A percentile compares a stretch with the other conserved stretches of the same genome.
Conservation (phyloP, 2,797 vertebrate genomes). For the Momotus momota region DNA sequence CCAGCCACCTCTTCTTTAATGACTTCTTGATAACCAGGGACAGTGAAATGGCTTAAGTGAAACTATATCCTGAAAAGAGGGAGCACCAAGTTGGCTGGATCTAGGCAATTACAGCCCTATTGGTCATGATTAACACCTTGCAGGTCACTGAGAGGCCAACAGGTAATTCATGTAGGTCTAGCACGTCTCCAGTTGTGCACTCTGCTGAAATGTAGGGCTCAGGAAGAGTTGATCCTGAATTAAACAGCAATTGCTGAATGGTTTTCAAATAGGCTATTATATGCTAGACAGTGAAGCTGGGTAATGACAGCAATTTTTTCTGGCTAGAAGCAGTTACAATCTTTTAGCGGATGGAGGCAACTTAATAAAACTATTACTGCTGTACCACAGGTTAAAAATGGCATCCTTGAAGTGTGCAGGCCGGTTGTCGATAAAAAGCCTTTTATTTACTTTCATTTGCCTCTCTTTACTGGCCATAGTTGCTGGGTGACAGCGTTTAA, state of each 20-base stretch:
- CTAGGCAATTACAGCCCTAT: neutral
- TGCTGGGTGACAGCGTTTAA: neutral
- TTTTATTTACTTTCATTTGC: neutral
- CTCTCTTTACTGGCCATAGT: neutral
- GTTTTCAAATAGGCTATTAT: neutral
- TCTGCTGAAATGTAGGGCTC: neutral
- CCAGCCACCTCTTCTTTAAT: neutral
- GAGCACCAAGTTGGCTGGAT: neutral
- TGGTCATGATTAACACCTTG: neutral
- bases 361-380: neutral
- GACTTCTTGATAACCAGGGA: neutral
- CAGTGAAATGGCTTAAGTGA: neutral
- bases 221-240: neutral
- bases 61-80: neutral
- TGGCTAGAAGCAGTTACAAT: neutral
- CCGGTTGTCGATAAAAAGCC: neutral
- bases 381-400: neutral
- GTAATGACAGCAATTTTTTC: neutral
- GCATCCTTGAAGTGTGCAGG: neutral
- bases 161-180: neutral
- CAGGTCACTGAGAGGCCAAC: neutral
- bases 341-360: neutral
- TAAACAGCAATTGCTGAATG: neutral
- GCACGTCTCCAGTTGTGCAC: accelerated
- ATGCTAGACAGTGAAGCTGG: neutral